phyloP scores from a whole-genome alignment of 2,888 invertebrate species.

The Frankliniella intonsa region DNA sequence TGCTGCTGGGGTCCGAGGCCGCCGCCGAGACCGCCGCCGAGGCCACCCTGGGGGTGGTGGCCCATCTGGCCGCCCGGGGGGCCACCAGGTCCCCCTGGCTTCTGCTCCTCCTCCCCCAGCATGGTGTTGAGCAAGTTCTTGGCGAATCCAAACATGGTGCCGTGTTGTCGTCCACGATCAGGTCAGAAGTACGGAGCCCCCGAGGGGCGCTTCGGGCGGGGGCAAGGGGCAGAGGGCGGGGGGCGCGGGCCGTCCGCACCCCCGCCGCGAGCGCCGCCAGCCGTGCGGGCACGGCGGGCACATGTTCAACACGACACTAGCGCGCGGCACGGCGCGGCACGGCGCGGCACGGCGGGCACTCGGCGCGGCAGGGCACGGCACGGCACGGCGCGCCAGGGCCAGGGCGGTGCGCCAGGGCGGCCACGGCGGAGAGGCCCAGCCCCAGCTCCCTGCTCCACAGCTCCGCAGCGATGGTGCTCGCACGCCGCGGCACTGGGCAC shows the following conservation, averaged over 20 bases:
- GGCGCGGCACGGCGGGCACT: background rate
- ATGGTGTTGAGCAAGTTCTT: conserved; percentile 21
- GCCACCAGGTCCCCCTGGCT: background rate
- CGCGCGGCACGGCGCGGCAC: conserved; percentile 10
- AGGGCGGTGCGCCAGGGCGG: too few relatives aligned
- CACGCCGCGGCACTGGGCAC: background rate
- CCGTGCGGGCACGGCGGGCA: background rate
- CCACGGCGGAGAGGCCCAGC: background rate
- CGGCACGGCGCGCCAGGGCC: background rate
- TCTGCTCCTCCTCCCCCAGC: conserved; percentile 7
- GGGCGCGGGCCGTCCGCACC: conserved; percentile 22
- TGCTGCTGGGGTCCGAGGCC: background rate
- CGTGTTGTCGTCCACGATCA: background rate
- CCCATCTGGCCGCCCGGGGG: background rate
- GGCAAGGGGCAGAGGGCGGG: background rate
- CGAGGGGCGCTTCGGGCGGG: background rate
- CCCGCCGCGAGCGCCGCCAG: background rate
- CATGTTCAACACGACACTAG: conserved; percentile 1
- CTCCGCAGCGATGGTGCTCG: background rate
- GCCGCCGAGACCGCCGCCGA: background rate
- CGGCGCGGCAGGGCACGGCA: background rate
- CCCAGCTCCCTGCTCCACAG: background rate
- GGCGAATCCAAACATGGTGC: conserved; percentile 24
- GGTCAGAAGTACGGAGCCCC: background rate
- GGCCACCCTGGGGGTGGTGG: background rate